Conservation (phyloP, 37 sponge, comb jelly and placozoan genomes). For the Beroe forskalii region DNA sequence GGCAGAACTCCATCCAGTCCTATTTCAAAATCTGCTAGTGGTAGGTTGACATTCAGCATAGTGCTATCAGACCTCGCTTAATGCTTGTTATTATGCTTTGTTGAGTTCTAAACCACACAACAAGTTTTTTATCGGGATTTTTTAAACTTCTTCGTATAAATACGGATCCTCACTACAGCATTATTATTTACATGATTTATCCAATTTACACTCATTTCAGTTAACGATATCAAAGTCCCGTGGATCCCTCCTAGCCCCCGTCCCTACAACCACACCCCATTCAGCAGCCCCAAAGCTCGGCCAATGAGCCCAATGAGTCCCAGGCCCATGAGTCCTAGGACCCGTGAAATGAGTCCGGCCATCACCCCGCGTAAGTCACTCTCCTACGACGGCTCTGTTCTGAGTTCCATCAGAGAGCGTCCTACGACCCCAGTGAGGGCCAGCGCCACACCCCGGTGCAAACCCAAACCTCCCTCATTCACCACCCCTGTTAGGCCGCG, state of each 20-base stretch:
- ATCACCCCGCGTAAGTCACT: background rate
- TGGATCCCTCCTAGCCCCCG: constrained; percentile 33
- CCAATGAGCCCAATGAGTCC: too few relatives aligned
- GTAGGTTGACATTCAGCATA: background rate
- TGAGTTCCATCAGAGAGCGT: background rate
- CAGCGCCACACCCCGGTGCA: background rate
- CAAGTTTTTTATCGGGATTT: too few relatives aligned
- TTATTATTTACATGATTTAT: too few relatives aligned
- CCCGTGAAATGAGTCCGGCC: background rate
- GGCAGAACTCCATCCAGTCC: constrained; percentile 4
- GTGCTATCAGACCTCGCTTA: too few relatives aligned
- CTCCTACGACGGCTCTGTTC: background rate
- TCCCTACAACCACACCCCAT: background rate
- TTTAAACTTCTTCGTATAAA: too few relatives aligned
- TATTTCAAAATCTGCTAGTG: constrained; percentile 45
- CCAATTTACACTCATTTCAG: too few relatives aligned
- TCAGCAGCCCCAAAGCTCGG: background rate
- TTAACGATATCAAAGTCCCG: background rate
- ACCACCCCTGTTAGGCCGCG: background rate
- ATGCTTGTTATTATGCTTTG: too few relatives aligned
- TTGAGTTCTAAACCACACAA: too few relatives aligned
- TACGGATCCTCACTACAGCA: too few relatives aligned
- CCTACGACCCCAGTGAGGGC: background rate
- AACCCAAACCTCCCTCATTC: background rate
- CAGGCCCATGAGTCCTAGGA: constrained; percentile 3